Evolutionary conservation across 2,797 vertebrate species (phyloP).

Genomic region (Melanotaenia maccullochi): DNA sequence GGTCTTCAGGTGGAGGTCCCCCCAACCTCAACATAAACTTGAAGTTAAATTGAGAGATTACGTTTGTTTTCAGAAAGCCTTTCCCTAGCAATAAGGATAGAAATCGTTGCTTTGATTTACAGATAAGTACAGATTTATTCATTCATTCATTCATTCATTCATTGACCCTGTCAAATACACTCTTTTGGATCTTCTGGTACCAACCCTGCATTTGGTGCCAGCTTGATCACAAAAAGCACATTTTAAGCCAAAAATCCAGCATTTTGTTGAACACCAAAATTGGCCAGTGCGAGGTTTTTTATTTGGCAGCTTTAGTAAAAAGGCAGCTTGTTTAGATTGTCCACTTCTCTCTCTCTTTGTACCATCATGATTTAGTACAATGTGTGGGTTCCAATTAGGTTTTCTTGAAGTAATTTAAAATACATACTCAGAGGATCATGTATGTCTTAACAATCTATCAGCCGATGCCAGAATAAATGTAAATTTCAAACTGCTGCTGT

Average conservation of each 20-base stretch:
- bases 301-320: neutral
- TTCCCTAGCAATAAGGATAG: too few species aligned
- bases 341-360: constrained; percentile 1
- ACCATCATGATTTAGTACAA: neutral
- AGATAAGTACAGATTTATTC: too few species aligned
- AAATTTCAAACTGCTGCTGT: neutral
- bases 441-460: neutral
- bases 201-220: neutral
- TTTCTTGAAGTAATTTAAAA: neutral
- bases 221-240: neutral
- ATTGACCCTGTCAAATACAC: neutral
- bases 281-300: neutral
- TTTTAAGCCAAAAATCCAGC: neutral
- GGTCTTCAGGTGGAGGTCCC: too few species aligned
- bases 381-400: neutral
- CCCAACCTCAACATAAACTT: too few species aligned
- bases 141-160: neutral
- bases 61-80: too few species aligned
- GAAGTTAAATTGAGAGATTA: too few species aligned
- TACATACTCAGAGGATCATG: neutral
- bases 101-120: neutral
- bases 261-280: neutral
- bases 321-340: neutral
- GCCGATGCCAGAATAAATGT: neutral
- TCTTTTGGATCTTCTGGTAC: neutral